Base-by-base conservation (phyloP, 2,888 invertebrate genomes). In the Machimus rusticus region DNA sequence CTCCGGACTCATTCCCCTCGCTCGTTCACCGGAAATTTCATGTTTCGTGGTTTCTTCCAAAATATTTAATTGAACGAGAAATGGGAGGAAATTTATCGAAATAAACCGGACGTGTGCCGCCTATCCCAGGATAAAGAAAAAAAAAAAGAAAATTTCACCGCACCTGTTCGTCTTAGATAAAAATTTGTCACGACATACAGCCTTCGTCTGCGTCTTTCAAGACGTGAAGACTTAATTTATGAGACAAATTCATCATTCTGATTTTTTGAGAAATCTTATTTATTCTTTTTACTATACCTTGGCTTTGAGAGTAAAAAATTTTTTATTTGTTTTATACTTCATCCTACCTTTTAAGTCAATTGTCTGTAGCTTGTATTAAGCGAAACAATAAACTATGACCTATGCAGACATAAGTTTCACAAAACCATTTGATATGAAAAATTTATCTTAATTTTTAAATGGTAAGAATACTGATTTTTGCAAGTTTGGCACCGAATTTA, bases 51-150 rank as follows among this genome's bases (percentile, higher is more conserved):
- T 19, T 76, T 76, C 76, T 37, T 43, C 43, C 78, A 23, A 78
- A 78, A 78, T 43, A 43, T 78, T 78, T 78, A 78, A 78, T 78
- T 78, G 78, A 37, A 78, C 23, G 19, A 78, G 43, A 78, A 78
- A 43, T 78, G 78, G 19, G 23, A 43, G 39, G 43, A 23, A 78
- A 78, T 46, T 78, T 43, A 78, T 78, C 78, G 78, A 78, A n/a
- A 43, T 9, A 78, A 78, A 78, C 78, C 43, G 78, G 78, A 43
- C 78, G 78, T 78, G 78, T 78, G 78, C 78, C 78, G 23, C 78
- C 46, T 23, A 76, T 76, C 34, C 12, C n/a, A n/a, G n/a, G n/a
- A n/a, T n/a, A n/a, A 37, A 8, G 34, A 5, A 14, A 23, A 43
- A 14, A 78, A 78, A 43, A 78, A 39, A 39, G 12, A 39, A 9